Evolutionary conservation across 2,797 vertebrate species (phyloP), one percentile per base, ranked within the genome.

Genomic region (Poeciliopsis gracilis): DNA sequence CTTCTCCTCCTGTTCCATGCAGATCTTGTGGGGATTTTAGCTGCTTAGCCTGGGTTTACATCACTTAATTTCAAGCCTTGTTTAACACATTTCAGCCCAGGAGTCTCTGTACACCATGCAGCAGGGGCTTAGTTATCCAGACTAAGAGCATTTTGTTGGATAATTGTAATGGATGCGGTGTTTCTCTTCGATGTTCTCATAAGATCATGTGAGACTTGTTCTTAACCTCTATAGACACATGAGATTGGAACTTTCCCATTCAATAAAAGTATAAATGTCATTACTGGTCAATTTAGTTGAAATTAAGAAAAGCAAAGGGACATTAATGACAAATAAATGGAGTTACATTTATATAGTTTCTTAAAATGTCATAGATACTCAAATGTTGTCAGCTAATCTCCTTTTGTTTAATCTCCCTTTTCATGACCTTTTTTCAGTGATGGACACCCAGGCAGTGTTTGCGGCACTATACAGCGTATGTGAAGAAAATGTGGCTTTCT

Each of bases 371-470:
- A 25, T 51, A 76, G 15, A 45, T 20, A 7, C 53, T 28, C 38
- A 43, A 53, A 23, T 36, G 11, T 11, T 18, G 16, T 63, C 33
- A 36, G 33, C 25, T 51, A 51, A 61, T 55, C 10, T 59, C 5
- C 1, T 72, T 80, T 25, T 78, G 25, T 0, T 72, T 63, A 53
- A n/a, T 33, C 61, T 53, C 33, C 2, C 25, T 47, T 72, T 46
- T 79, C 33, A 45, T 85, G 0, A 15, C 0, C 51, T 51, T n/a
- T 41, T 78, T 6, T n/a, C 82, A 89, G 95, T 95, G 81, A 98
- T 98, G 97, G 97, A 98, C 87, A 95, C 96, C 73, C 96, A 88
- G 83, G 96, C 96, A 0, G 96, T 97, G 83, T 98, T 97, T 84
- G 93, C 94, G 20, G 93, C 97, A 0, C 90, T 98, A 66, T 95